Base-by-base conservation (phyloP, 2,888 invertebrate species). In the Bellardia pandia region DNA sequence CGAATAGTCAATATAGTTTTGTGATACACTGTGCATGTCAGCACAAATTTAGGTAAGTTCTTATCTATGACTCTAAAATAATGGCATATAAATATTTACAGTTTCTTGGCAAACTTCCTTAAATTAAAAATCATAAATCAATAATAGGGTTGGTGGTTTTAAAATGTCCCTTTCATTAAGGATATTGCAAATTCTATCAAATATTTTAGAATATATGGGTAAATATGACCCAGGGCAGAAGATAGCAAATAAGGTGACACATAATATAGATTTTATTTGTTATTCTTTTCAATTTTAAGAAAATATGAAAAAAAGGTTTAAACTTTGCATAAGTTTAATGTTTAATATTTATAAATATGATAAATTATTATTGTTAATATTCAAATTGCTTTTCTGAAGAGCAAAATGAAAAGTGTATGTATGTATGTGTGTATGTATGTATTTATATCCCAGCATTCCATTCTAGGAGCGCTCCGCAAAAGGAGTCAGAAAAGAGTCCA, bases 341-440 rank as follows among this genome's bases (percentile, higher is more conserved):
- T 23, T 56, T 23, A 40, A 23, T 23, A 37, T 64, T 42, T 66
- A 14, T 40, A 53, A 66, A 51, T 23, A 42, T 66, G 40, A 42
- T 53, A 77, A 77, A 66, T 77, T 53, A 53, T 64, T 37, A 40
- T 40, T 76, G 64, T 64, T 64, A 40, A 40, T 64, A 66, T 64
- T 66, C 30, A 72, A 72, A 77, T 66, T 56, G 64, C 53, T 72
- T 64, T 72, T 84, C 58, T 64, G 30, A 72, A 53, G n/a, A 60
- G 11, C 60, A 60, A 60, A 33, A 33, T 33, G 14, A 5, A 56
- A 23, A 23, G 13, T 60, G 7, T 7, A 66, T 64, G 16, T 60
- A 53, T 51, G 30, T 2, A 69, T 16, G 16, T 16, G 16, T 53
- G 33, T 14, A 0, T 23, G 69, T 33, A 33, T 69, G 69, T 13